Evolutionary conservation across 1,140 invertebrate species (phyloP).

Genomic region (Dendroctonus ponderosae): DNA sequence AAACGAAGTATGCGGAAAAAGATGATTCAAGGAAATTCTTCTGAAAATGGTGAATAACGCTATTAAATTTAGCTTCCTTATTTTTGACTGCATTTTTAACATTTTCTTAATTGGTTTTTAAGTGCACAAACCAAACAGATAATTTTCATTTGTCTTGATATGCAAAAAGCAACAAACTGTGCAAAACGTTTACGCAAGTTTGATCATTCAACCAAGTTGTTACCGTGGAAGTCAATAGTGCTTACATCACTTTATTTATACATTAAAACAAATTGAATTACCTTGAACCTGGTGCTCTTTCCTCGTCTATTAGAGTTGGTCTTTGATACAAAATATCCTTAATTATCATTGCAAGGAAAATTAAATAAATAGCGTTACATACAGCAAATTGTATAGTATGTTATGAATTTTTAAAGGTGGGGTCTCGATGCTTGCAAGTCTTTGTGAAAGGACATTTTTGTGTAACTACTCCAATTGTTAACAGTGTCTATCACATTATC

Average conservation of each 20-base stretch:
- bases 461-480: no score
- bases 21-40: no score
- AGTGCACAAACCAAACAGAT: background rate
- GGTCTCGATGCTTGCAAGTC: background rate
- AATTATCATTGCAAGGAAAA: constrained; percentile 15
- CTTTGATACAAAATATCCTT: constrained; percentile 6
- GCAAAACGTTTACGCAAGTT: constrained; percentile 6
- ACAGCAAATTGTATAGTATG: background rate
- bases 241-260: constrained; percentile 9
- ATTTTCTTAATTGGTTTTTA: no score
- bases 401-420: constrained; percentile 9
- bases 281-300: constrained; percentile 15
- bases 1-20: no score
- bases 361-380: constrained; percentile 1
- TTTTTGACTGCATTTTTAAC: background rate
- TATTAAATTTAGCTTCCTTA: background rate
- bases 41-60: no score
- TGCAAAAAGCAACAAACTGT: background rate
- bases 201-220: constrained; percentile 7
- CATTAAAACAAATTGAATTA: constrained; percentile 7
- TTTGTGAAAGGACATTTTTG: background rate
- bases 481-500: no score
- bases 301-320: constrained; percentile 5
- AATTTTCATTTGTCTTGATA: background rate
- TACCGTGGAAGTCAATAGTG: background rate